Conservation (phyloP, 2,888 invertebrate species). For the Ecdyonurus torrentis region DNA sequence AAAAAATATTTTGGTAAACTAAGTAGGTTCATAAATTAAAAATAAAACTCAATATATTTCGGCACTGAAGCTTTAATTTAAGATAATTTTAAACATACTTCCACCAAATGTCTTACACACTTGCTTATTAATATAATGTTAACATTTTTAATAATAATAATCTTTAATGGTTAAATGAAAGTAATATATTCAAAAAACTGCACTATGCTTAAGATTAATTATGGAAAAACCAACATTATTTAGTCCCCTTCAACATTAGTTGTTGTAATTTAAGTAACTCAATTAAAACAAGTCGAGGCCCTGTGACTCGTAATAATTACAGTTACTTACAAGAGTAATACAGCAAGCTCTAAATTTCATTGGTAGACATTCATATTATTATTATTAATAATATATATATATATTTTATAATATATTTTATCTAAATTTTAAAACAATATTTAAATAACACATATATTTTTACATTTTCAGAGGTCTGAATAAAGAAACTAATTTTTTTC, state of each 20-base stretch:
- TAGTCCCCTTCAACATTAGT: background rate
- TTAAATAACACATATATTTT: background rate
- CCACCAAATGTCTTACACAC: background rate
- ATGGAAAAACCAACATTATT: background rate
- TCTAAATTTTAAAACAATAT: background rate
- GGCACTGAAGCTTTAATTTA: background rate
- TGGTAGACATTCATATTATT: background rate
- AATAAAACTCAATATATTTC: background rate
- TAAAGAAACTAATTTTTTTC: background rate
- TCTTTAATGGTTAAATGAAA: background rate
- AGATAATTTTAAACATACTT: background rate
- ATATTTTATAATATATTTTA: background rate
- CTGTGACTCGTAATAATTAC: background rate
- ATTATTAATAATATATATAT: too few relatives aligned
- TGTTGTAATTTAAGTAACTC: background rate
- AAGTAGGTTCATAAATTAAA: background rate
- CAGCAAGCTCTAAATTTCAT: background rate
- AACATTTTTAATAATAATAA: background rate
- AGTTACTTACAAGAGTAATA: background rate
- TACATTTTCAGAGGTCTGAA: background rate
- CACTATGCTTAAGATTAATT: background rate
- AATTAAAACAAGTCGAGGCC: background rate
- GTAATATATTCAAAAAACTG: background rate
- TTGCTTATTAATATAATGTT: background rate
- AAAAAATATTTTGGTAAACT: too few relatives aligned